Conservation (phyloP, 2,797 vertebrate genomes). For the Morelia viridis region DNA sequence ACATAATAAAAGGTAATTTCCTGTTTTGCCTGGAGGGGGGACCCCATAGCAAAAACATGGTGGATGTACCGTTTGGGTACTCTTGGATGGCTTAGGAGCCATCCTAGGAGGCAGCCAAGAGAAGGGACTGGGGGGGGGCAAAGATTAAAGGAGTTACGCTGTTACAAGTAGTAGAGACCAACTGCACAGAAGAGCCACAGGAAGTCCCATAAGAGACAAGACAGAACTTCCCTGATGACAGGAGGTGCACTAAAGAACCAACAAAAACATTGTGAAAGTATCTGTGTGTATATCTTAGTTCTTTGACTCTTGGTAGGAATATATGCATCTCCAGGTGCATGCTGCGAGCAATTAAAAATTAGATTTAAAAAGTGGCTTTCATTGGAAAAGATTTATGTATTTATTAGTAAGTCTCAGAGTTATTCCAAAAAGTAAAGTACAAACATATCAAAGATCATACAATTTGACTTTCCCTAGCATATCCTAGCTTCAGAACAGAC, state of each 20-base stretch:
- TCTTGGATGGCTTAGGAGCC: neutral
- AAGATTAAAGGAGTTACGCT: neutral
- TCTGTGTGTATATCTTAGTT: neutral
- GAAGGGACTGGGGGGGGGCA: neutral
- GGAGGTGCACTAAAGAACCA: neutral
- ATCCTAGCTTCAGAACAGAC: no score
- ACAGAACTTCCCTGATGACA: neutral
- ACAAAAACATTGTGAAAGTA: neutral
- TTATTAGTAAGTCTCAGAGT: neutral
- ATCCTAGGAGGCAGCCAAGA: neutral
- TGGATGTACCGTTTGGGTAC: neutral
- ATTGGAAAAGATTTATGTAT: neutral
- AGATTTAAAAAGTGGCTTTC: neutral
- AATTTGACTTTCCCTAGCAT: no score
- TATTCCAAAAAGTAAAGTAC: neutral
- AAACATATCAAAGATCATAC: neutral
- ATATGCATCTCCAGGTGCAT: neutral
- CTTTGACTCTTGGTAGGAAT: neutral
- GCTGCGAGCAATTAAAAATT: neutral
- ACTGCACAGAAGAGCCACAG: neutral
- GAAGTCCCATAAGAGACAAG: neutral
- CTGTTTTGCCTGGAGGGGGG: neutral
- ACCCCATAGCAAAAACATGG: neutral
- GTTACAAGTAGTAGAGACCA: neutral
- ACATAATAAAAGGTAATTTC: neutral